These are phyloP conservation scores for Beroe forskalii DNA, from an alignment of 37 sponge, comb jelly and placozoan species.

Conservation along the genomic window DNA sequence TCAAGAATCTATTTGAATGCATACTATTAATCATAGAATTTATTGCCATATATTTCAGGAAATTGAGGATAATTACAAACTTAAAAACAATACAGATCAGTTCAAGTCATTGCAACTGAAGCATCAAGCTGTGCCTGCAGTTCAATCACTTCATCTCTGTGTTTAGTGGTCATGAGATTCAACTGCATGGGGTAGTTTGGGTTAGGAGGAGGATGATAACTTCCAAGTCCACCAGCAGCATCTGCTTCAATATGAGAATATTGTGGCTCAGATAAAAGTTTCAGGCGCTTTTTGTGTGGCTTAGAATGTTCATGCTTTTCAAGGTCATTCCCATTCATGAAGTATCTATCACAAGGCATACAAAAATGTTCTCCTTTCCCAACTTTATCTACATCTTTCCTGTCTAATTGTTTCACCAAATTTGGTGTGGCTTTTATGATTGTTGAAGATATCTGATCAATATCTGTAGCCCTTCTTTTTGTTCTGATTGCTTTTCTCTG, in stretches of 20 bases:
- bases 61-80: too few relatives aligned
- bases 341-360: slow-evolving; percentile 61
- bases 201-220: neutral
- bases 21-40: too few relatives aligned
- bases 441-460: slow-evolving; percentile 50
- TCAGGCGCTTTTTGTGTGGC: slow-evolving; percentile 63
- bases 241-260: slow-evolving; percentile 46
- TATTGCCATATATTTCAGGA: too few relatives aligned
- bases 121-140: neutral
- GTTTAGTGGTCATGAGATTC: slow-evolving; percentile 46
- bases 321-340: slow-evolving; percentile 22
- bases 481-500: slow-evolving; percentile 36
- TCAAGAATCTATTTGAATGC: too few relatives aligned
- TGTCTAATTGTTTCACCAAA: slow-evolving; percentile 33
- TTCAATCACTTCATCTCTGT: slow-evolving; percentile 32
- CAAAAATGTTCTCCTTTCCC: slow-evolving; percentile 62
- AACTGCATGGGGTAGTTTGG: slow-evolving; percentile 49
- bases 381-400: slow-evolving; percentile 29
- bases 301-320: slow-evolving; percentile 41
- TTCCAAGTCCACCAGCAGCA: slow-evolving; percentile 26
- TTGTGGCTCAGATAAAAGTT: slow-evolving; percentile 35
- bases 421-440: slow-evolving; percentile 44
- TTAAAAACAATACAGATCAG: too few relatives aligned
- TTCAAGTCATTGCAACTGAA: slow-evolving; percentile 19
- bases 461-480: slow-evolving; percentile 5